Evolutionary conservation across 2,797 vertebrate genomes (phyloP), one percentile per base, ranked within the genome.

Genomic region (Chrysocyon brachyurus): DNA sequence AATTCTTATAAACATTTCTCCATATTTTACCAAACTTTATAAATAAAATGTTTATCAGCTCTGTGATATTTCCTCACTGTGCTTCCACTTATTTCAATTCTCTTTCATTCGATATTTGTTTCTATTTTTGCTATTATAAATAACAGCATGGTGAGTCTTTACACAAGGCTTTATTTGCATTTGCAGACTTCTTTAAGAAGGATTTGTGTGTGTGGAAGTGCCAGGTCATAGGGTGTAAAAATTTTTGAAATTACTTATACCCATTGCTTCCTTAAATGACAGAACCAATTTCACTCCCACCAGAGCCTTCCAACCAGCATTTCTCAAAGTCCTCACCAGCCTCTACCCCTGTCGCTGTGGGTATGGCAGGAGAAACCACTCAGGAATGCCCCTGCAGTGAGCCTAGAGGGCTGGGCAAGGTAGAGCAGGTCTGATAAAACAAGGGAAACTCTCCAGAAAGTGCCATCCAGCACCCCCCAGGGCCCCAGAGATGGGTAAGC

Each of bases 31-130:
- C 6, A 91, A 19, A 46, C 11, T 54, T 57, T 22, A 56, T 77
- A 75, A 94, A 94, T 95, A 95, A 92, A 93, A 54, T 36, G 49
- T 66, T 81, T 70, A 52, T 84, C n/a, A 26, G 33, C 85, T 90
- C 70, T 17, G 5, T 40, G 24, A 0, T 31, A 40, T 26, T 90
- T 81, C 31, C 56, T 61, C 61, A 6, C 5, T 57, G 21, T 40
- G n/a, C 61, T 57, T 83, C 19, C 0, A 26, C 21, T 83, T 54
- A 46, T 24, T 52, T 24, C 2, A 6, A 17, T 87, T 87, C 52
- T 66, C 49, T 56, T 12, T 70, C 31, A n/a, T 15, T 21, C 14
- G 36, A 57, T 46, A 31, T n/a, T 93, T 40, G 33, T 31, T 89
- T 49, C 77, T 72, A 6, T 49, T 73, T 85, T 70, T 16, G 14